A percentile compares a stretch with the other conserved stretches of the same genome.
phyloP scores from a whole-genome alignment of 2,888 invertebrate species.

The Dicyrtomina minuta region DNA sequence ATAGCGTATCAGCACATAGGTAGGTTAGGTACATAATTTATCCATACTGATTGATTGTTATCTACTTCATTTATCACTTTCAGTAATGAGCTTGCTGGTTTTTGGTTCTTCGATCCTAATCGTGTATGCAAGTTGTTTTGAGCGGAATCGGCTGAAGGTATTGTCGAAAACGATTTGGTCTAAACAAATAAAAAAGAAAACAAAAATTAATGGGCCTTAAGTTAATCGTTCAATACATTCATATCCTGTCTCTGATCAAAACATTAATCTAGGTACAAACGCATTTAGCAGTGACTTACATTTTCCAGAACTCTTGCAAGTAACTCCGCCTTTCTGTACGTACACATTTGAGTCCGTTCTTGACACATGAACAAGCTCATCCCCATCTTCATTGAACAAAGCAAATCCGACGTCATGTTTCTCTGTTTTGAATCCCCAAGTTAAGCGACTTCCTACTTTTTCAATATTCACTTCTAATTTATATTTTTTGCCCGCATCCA shows the following conservation, averaged over 20 bases:
- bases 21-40: too few species aligned
- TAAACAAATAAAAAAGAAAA: neutral
- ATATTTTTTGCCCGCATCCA: slow-evolving; percentile 30
- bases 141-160: slow-evolving; percentile 10
- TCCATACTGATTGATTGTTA: too few species aligned
- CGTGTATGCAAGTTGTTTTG: neutral
- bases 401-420: slow-evolving; percentile 37
- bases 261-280: neutral
- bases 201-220: neutral
- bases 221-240: neutral
- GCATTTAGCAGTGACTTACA: slow-evolving; percentile 15
- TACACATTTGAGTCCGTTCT: slow-evolving; percentile 13
- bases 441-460: neutral
- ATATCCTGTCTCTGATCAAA: too few species aligned
- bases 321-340: slow-evolving; percentile 19
- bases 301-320: slow-evolving; percentile 8
- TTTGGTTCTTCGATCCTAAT: too few species aligned
- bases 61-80: too few species aligned
- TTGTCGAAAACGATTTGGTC: slow-evolving; percentile 28
- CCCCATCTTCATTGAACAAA: neutral
- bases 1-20: too few species aligned
- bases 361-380: slow-evolving; percentile 1
- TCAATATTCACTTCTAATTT: neutral
- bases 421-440: slow-evolving; percentile 33
- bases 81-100: too few species aligned